A percentile compares a stretch with the other conserved stretches of the same genome.
Conservation (phyloP, 2,888 invertebrate genomes). For the Netelia virgata region DNA sequence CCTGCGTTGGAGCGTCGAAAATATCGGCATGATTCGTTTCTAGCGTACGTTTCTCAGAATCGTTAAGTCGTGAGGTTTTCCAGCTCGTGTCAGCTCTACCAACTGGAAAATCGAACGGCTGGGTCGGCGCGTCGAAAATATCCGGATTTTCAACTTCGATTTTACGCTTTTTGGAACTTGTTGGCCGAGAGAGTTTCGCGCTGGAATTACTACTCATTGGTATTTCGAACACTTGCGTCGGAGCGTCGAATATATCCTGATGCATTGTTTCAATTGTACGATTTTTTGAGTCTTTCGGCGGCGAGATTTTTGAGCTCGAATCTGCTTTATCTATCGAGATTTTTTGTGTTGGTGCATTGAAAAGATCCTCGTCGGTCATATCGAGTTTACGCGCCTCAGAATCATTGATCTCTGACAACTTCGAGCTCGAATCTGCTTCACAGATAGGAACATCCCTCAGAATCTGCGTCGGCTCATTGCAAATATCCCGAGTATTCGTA, state of each 20-base stretch:
- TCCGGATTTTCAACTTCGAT: background rate
- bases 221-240: conserved; percentile 39
- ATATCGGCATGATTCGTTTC: background rate
- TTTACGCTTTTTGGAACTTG: background rate
- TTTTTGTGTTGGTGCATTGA: conserved; percentile 17
- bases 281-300: background rate
- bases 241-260: conserved; percentile 8
- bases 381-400: background rate
- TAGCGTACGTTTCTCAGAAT: background rate
- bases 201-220: background rate
- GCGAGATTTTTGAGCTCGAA: background rate
- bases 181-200: background rate
- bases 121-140: background rate
- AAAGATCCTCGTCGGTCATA: conserved; percentile 4
- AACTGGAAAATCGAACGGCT: conserved; percentile 1
- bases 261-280: background rate
- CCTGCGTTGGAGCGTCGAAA: conserved; percentile 28
- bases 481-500: conserved; percentile 1
- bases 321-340: background rate
- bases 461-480: conserved; percentile 10
- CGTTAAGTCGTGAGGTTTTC: background rate
- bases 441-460: background rate
- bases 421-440: background rate
- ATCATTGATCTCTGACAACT: background rate
- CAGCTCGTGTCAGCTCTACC: background rate